Base-by-base conservation (phyloP, 2,113 vertebrate species). In the Poeciliopsis occidentalis region DNA sequence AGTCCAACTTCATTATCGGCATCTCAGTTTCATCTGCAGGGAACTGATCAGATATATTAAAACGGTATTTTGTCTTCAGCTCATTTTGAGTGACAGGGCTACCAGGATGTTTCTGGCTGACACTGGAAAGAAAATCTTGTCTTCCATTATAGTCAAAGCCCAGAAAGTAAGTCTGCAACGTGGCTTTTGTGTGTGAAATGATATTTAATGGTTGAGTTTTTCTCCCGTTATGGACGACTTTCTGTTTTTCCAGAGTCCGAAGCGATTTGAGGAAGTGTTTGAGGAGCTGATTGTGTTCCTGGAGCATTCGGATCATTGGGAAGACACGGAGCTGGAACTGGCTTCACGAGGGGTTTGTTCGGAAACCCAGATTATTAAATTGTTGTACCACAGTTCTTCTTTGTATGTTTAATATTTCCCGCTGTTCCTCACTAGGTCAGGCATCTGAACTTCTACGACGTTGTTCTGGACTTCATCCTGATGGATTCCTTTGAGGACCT, bases 401-500 rank as follows among this genome's bases (percentile, higher is more conserved):
- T 41, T 41, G 3, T 4, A 12, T 41, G 39, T 41, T 15, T 24
- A 65, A 37, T n/a, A 10, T 57, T 24, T 57, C 51, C 24, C 19
- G 8, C 32, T 7, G 19, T 34, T 76, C 3, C 60, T 57, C 64
- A 2, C 76, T 61, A 99, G 98, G 97, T 99, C 67, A 98, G 95
- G 90, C 95, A 98, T 88, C 69, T 99, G 41, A 99, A 98, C 92
- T 99, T 99, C 92, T 99, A 98, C 78, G 98, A 99, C 83, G 94
- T 99, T 7, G 96, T 99, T 81, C 94, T 99, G 93, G 98, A 99
- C 91, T 99, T 98, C 81, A 96, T 99, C 93, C 92, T 99, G 67
- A 97, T 99, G 96, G 98, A 99, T 89, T 98, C 98, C 0, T 99
- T 99, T 82, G 97, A 99, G 94, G 98, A 99, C 91, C 94, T 99